Base-by-base conservation (phyloP, 2,888 invertebrate genomes). In the Orthosia gothica region DNA sequence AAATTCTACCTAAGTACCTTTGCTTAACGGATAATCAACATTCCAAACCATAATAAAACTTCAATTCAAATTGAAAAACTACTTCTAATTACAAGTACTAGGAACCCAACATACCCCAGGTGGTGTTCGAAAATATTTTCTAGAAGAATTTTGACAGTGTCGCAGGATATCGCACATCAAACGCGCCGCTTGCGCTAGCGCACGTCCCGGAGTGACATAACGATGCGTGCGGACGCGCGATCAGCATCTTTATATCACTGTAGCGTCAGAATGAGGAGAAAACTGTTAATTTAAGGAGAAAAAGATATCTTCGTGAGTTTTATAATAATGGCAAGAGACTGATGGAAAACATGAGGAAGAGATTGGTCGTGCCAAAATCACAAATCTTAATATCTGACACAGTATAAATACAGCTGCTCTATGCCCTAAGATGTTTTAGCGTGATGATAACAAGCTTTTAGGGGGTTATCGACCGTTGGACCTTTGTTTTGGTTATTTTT, bases 161-260 rank as follows among this genome's bases (percentile, higher is more conserved):
- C 65, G 16, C 85, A 81, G 76, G 81, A 81, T 70, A 54, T 68
- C 32, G 26, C 54, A 55, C 70, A 64, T 75, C 55, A 81, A 84
- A 84, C 12, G 68, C 16, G n/a, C 81, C 81, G 81, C 11, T 13
- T 70, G 70, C 84, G 74, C 64, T 11, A 16, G 32, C 81, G 58
- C 81, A 84, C 84, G 68, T 83, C 23, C 47, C 57, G 3, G 50
- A 26, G 65, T 84, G 81, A 84, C 74, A 69, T 83, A 84, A 84
- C 84, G 68, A 65, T 62, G 65, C 84, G 68, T 73, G 65, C 67
- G 20, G 55, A 49, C n/a, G 45, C 47, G 52, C 23, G 9, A 80
- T 69, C 65, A 68, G 84, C 32, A 58, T 32, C 54, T 83, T 69
- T 72, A 11, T 45, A 50, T 11, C 32, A 20, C 13, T 40, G 16